A percentile compares a stretch with the other conserved stretches of the same genome.
phyloP scores from a whole-genome alignment of 2,888 invertebrate genomes.

The Lysandra coridon region DNA sequence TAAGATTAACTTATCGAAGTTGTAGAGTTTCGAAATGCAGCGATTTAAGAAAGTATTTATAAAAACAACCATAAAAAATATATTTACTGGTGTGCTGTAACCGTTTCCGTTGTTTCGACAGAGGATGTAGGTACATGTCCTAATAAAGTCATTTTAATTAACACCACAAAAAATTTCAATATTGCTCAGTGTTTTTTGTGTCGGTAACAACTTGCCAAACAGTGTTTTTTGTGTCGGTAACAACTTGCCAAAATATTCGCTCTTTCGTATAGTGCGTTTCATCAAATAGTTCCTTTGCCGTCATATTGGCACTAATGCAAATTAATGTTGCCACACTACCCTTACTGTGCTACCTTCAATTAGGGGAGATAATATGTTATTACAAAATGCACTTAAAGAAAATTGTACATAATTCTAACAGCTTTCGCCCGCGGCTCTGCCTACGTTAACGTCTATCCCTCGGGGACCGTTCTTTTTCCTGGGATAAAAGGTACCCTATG shows the following conservation, averaged over 20 bases:
- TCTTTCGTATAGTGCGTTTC: background rate
- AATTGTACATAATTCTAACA: too few species aligned
- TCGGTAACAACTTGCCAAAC: background rate
- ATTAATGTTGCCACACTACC: too few species aligned
- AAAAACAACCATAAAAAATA: slow-evolving; percentile 7
- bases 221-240: background rate
- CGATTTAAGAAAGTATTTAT: slow-evolving; percentile 13
- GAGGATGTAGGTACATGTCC: slow-evolving; percentile 17
- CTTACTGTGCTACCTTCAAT: too few species aligned
- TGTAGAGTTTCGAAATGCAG: slow-evolving; percentile 5
- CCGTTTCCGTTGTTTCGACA: slow-evolving; percentile 16
- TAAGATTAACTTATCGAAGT: slow-evolving; percentile 12
- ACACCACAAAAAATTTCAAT: slow-evolving; percentile 12
- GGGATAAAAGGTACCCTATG: too few species aligned
- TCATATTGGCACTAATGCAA: too few species aligned
- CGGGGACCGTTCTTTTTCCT: too few species aligned
- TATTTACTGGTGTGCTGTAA: background rate
- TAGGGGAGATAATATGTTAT: too few species aligned
- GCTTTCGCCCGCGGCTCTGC: too few species aligned
- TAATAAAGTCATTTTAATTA: slow-evolving; percentile 14
- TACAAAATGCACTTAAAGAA: too few species aligned
- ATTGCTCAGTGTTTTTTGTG: background rate
- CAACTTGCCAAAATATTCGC: background rate
- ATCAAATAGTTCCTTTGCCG: too few species aligned
- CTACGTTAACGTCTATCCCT: too few species aligned